A percentile compares a stretch with the other conserved stretches of the same genome.
These are phyloP conservation scores for Pelecanus crispus DNA, from an alignment of 2,113 vertebrate species.

Conservation along the genomic window DNA sequence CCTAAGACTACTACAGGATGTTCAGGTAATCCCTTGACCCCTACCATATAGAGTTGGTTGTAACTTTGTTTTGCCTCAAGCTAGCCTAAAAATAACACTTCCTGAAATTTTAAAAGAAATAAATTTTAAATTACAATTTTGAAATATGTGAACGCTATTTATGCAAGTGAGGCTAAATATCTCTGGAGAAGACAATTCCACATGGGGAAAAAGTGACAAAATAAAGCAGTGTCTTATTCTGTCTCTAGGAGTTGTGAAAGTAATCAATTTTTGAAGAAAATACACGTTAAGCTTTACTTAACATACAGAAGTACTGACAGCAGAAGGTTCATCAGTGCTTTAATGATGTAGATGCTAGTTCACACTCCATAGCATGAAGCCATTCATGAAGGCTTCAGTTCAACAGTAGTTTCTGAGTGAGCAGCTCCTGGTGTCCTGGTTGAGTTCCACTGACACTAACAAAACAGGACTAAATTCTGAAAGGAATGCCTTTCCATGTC, in stretches of 20 bases:
- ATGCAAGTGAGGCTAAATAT: not conserved
- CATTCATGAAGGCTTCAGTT: not conserved
- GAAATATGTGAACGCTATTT: not conserved
- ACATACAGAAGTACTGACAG: not conserved
- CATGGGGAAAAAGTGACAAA: not conserved
- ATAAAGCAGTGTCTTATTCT: not conserved
- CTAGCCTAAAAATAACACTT: not conserved
- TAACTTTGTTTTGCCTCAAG: not conserved
- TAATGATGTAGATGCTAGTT: not conserved
- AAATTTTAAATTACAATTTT: not conserved
- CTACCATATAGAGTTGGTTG: not conserved
- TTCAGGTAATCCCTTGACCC: not conserved
- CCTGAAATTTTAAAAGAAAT: not conserved
- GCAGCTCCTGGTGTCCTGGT: not conserved
- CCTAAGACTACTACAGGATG: not conserved
- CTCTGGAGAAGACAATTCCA: not conserved
- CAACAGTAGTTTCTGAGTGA: not conserved
- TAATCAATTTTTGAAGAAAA: not conserved
- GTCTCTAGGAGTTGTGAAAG: not conserved
- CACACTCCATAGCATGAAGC: not conserved
- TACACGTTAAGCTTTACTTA: not conserved
- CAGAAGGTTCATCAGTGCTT: not conserved
- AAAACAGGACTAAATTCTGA: not conserved
- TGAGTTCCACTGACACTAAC: not conserved
- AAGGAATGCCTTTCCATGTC: not conserved